Evolutionary conservation across 2,888 invertebrate species (phyloP).

Genomic region (Thera britannica): DNA sequence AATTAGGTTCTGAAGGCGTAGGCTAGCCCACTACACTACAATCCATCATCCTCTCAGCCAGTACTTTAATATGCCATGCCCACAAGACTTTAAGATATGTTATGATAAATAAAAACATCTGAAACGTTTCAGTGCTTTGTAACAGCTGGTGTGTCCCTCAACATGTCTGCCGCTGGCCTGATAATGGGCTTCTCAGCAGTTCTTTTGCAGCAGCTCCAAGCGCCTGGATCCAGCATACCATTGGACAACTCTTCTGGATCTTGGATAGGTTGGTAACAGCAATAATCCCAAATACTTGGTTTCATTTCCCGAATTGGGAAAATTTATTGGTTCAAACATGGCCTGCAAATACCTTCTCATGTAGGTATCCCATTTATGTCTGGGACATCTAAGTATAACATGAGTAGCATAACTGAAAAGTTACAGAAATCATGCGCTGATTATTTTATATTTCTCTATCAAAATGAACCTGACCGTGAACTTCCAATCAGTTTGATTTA

Average conservation of each 20-base stretch:
- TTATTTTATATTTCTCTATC: constrained; percentile 2
- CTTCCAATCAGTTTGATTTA: constrained; percentile 6
- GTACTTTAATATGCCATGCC: no score
- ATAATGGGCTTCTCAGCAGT: constrained; percentile 81
- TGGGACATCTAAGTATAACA: no score
- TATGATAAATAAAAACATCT: background rate
- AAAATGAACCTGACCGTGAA: constrained; percentile 8
- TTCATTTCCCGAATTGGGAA: background rate
- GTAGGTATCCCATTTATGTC: no score
- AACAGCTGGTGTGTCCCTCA: constrained; percentile 59
- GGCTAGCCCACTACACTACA: no score
- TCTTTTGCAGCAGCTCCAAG: constrained; percentile 78
- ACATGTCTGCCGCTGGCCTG: constrained; percentile 56
- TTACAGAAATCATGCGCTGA: background rate
- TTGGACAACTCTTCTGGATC: constrained; percentile 73
- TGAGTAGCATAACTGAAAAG: no score
- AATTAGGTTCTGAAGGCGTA: no score
- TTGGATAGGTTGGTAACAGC: constrained; percentile 74
- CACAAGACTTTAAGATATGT: no score
- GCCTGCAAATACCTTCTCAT: no score
- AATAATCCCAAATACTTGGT: background rate
- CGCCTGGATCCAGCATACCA: constrained; percentile 54
- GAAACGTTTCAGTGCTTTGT: constrained; percentile 54
- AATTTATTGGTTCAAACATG: no score
- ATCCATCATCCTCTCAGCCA: no score